Base-by-base conservation (phyloP, 2,113 vertebrate species). In the Apus apus region DNA sequence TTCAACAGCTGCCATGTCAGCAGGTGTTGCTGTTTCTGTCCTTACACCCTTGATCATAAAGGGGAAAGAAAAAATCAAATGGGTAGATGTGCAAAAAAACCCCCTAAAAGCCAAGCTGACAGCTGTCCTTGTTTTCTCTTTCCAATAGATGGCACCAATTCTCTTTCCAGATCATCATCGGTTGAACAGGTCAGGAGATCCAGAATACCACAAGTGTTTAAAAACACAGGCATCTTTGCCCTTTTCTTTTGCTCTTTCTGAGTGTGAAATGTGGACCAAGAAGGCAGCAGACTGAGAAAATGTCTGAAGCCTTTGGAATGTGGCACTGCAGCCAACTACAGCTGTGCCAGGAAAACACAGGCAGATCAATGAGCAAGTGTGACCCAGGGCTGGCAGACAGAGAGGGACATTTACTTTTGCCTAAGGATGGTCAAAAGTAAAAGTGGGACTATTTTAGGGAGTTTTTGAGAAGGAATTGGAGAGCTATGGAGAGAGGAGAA, bases 91-190 rank as follows among this genome's bases (percentile, higher is more conserved):
- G 75, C 43, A 36, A 56, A 77, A 48, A 48, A 48, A 93, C 77
- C 38, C 89, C 27, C 61, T 56, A 20, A 74, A 89, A 86, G 9
- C 25, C 36, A 17, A 87, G 40, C 14, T 19, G 68, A 61, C 1
- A 4, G 11, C 16, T 36, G 15, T 46, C 61, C 57, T 84, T 81
- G 29, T 94, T 90, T 95, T 74, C 30, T 66, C 40, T 62, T 83
- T 89, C 97, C 97, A 82, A 72, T 66, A 97, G 96, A 76, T 96
- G 96, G 96, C 93, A 96, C 79, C 80, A 96, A 8, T 84, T 93
- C 94, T 60, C 96, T 96, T 97, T 90, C 70, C 64, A 91, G 64
- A 87, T 62, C 34, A 7, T 38, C 1, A 1, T 65, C 0, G 0
- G 11, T 14, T 61, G 66, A 74, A 30, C 46, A 45, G 56, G 32